Percentiles rank a stretch among this genome's conserved stretches.
These are phyloP conservation scores for Acridotheres tristis DNA, from an alignment of 2,797 vertebrate genomes.

Conservation along the genomic window DNA sequence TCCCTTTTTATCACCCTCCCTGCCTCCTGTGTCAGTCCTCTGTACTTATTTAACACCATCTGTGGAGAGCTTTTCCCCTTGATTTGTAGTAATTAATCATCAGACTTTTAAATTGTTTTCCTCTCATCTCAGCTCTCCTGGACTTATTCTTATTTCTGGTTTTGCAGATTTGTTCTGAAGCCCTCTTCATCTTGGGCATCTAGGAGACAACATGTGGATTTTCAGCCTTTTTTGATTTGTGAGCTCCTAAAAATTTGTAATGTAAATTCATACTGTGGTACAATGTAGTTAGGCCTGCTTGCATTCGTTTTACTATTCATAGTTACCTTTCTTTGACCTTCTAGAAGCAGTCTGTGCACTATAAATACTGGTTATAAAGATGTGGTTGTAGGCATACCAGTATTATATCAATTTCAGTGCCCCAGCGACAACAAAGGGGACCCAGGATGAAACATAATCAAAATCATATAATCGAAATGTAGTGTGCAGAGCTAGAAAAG, in stretches of 20 bases:
- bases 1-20: background rate
- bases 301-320: background rate
- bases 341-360: background rate
- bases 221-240: conserved; percentile 26
- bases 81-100: background rate
- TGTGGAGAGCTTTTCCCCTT: background rate
- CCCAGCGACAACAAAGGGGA: conserved; percentile 16
- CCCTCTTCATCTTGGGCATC: background rate
- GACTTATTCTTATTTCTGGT: background rate
- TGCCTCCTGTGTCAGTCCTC: background rate
- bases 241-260: background rate
- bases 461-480: background rate
- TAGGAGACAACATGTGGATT: background rate
- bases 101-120: background rate
- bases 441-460: background rate
- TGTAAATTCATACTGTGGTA: background rate
- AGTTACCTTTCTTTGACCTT: conserved; percentile 47
- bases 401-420: conserved; percentile 10
- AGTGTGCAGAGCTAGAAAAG: background rate
- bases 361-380: conserved; percentile 46
- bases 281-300: background rate
- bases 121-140: background rate
- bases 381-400: background rate
- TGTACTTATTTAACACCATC: background rate
- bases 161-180: background rate